Evolutionary conservation across 2,113 vertebrate species (phyloP).

Genomic region (Harpagus bidentatus): DNA sequence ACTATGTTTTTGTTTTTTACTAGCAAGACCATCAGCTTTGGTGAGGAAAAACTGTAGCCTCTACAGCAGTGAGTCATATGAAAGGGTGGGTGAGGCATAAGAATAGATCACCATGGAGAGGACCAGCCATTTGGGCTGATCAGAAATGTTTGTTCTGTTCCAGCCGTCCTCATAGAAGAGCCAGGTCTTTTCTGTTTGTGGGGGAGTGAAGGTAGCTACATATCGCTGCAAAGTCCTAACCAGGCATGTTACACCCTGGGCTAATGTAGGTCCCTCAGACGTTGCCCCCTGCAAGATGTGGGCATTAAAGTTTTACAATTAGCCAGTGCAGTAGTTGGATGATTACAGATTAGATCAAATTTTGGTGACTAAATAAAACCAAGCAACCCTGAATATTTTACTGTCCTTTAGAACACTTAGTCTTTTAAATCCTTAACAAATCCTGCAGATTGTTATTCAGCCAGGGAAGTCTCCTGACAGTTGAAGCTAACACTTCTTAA

Average conservation of each 20-base stretch:
- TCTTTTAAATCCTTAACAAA: neutral
- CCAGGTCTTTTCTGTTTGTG: neutral
- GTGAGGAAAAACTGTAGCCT: neutral
- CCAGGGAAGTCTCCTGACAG: conserved; percentile 3
- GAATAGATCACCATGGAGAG: conserved; percentile 38
- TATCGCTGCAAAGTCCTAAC: neutral
- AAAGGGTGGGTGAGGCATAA: conserved; percentile 11
- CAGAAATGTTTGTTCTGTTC: neutral
- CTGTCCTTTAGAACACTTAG: neutral
- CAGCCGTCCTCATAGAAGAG: neutral
- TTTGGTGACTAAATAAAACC: neutral
- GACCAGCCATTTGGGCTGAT: neutral
- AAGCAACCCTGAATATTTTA: neutral
- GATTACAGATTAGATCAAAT: neutral
- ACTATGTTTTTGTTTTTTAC: neutral
- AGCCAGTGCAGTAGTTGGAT: neutral
- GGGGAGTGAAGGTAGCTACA: neutral
- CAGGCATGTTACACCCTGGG: neutral
- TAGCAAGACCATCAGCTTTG: neutral
- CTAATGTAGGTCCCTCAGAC: neutral
- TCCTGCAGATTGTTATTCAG: neutral
- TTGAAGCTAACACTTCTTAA: conserved; percentile 16
- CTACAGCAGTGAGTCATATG: neutral
- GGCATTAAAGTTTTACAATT: neutral
- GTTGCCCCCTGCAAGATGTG: neutral